Evolutionary conservation across 2,888 invertebrate genomes (phyloP), one percentile per base, ranked within the genome.

Genomic region (Geophilus truncorum): DNA sequence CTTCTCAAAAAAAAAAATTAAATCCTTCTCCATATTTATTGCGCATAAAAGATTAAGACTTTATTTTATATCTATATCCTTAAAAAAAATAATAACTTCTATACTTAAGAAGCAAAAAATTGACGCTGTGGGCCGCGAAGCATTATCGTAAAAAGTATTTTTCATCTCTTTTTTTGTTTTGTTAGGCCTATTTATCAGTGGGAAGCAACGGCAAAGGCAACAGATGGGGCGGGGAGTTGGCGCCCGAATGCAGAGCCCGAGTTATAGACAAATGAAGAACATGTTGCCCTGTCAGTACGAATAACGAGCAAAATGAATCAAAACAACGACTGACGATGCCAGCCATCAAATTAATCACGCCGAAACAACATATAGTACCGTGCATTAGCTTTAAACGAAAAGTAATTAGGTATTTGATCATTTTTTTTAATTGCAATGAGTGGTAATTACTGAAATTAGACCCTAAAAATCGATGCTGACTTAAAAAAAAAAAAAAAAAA

Each of bases 251-350:
- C 10, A 18, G 9, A 18, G 21, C 10, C 21, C 57, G 18, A 62
- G 23, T 62, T 62, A 0, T 62, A 62, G 57, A 62, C 57, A 62
- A 62, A 62, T 62, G 57, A 62, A 62, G 57, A 62, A 62, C 57
- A 62, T 23, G 57, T 6, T 62, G 57, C 57, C 57, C 57, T 62
- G 57, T 62, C 57, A 62, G 21, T 62, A 62, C 57, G 23, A 62
- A 62, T 62, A 62, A 62, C 57, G 57, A 62, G 57, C 57, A 23
- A 62, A 21, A 62, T 62, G 57, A 62, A 62, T 62, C 57, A 62
- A 62, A 62, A 62, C 57, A 23, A 18, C 18, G 23, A 62, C 57
- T 62, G 57, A 12, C 57, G 57, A 0, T 62, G 57, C 57, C 57
- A 62, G 21, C 57, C 18, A 21, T 5, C 10, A 62, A 62, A 62